Evolutionary conservation across 2,113 vertebrate species (phyloP).

Genomic region (Myotis yumanensis): DNA sequence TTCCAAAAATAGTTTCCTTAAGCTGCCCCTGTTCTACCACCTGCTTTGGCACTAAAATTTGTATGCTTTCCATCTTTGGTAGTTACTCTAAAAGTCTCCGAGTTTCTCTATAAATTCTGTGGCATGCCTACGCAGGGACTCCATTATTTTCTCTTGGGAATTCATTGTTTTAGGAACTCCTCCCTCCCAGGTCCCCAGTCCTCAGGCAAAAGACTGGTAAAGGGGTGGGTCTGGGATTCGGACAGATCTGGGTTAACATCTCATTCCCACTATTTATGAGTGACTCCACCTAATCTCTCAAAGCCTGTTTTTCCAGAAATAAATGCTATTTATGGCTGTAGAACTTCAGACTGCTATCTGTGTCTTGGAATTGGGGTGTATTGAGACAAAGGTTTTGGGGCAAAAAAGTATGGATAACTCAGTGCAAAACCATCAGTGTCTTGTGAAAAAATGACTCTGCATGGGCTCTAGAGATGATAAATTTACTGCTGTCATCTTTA

Average conservation of each 20-base stretch:
- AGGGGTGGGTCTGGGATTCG: not conserved
- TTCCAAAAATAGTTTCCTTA: not conserved
- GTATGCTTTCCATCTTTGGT: not conserved
- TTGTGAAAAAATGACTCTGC: slow-evolving; percentile 3
- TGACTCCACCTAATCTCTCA: not conserved
- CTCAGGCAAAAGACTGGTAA: not conserved
- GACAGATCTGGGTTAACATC: not conserved
- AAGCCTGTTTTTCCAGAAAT: not conserved
- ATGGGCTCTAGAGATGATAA: not conserved
- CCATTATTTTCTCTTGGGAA: not conserved
- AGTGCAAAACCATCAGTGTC: not conserved
- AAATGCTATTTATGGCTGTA: not conserved
- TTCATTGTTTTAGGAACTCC: not conserved
- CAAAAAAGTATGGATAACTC: not conserved
- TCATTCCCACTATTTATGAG: not conserved
- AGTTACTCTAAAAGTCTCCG: not conserved
- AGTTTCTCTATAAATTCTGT: not conserved
- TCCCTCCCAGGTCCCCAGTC: not conserved
- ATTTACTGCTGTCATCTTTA: not conserved
- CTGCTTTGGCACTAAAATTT: not conserved
- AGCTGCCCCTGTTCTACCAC: not conserved
- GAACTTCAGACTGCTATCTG: not conserved
- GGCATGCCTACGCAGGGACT: not conserved
- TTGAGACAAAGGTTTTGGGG: not conserved
- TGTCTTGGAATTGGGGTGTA: not conserved